These are phyloP conservation scores for Phaonia tiefii DNA, from an alignment of 2,888 invertebrate species.

Conservation along the genomic window DNA sequence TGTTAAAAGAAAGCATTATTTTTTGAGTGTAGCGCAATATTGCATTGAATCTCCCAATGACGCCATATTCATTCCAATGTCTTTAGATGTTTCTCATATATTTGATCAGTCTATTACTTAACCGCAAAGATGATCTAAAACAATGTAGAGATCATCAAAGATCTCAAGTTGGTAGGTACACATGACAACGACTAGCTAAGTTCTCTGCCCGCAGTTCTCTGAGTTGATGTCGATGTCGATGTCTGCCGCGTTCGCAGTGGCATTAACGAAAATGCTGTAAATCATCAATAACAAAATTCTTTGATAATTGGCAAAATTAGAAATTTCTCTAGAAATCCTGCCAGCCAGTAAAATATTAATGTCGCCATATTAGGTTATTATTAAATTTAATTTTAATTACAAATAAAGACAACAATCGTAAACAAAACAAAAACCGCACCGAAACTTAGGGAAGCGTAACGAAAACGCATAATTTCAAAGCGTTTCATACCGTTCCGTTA, in stretches of 20 bases:
- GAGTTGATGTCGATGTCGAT: slow-evolving; percentile 7
- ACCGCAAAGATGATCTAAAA: no score
- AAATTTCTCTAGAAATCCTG: slow-evolving; percentile 46
- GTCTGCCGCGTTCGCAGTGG: no score
- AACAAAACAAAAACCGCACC: background rate
- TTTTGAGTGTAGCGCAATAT: no score
- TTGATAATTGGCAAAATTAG: slow-evolving; percentile 65
- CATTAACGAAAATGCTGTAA: slow-evolving; percentile 62
- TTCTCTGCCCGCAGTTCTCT: slow-evolving; percentile 9
- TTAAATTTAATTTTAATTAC: slow-evolving; percentile 18
- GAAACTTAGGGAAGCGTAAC: background rate
- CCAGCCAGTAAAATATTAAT: background rate
- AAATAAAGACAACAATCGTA: no score
- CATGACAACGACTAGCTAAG: slow-evolving; percentile 26
- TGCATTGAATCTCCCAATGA: no score
- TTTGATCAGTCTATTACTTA: no score
- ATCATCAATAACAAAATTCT: slow-evolving; percentile 64
- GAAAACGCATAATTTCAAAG: slow-evolving; percentile 13
- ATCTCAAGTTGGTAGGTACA: no score
- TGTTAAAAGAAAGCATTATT: no score
- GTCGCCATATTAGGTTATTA: slow-evolving; percentile 31
- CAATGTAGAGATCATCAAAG: no score
- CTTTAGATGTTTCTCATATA: no score
- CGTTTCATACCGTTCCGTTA: slow-evolving; percentile 27
- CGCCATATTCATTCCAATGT: no score